Percentiles rank a stretch among this genome's conserved stretches.
These are phyloP conservation scores for Xestia rhomboidea DNA, from an alignment of 2,888 invertebrate genomes.

Conservation along the genomic window DNA sequence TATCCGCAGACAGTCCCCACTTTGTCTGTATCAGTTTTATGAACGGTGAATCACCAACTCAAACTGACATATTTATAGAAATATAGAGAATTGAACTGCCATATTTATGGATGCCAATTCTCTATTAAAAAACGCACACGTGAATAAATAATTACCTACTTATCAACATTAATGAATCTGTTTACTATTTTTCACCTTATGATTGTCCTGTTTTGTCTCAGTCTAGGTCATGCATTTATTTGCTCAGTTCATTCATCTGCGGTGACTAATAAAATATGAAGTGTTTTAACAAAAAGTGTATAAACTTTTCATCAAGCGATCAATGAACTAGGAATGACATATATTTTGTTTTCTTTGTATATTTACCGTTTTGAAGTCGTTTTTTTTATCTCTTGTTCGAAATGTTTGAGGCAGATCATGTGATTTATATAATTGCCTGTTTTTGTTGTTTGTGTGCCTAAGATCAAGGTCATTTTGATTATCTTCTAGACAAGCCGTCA, in stretches of 20 bases:
- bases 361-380: not conserved
- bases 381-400: conserved; percentile 14
- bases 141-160: conserved; percentile 4
- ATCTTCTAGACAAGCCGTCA: conserved; percentile 1
- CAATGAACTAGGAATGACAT: not conserved
- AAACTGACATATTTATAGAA: not conserved
- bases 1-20: too few species aligned
- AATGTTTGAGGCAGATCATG: not conserved
- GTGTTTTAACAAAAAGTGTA: not conserved
- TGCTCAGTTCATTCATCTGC: conserved; percentile 40
- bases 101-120: not conserved
- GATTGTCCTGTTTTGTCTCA: conserved; percentile 1
- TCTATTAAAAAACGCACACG: conserved; percentile 6
- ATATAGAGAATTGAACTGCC: too few species aligned
- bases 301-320: not conserved
- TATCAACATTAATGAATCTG: not conserved
- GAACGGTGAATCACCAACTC: too few species aligned
- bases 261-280: conserved; percentile 1
- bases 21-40: not conserved
- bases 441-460: not conserved
- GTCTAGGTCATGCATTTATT: conserved; percentile 34
- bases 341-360: not conserved
- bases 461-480: conserved; percentile 24
- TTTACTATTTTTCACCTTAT: conserved; percentile 24
- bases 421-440: not conserved